phyloP scores from a whole-genome alignment of 1,140 invertebrate genomes.

The Meloidogyne exigua region DNA sequence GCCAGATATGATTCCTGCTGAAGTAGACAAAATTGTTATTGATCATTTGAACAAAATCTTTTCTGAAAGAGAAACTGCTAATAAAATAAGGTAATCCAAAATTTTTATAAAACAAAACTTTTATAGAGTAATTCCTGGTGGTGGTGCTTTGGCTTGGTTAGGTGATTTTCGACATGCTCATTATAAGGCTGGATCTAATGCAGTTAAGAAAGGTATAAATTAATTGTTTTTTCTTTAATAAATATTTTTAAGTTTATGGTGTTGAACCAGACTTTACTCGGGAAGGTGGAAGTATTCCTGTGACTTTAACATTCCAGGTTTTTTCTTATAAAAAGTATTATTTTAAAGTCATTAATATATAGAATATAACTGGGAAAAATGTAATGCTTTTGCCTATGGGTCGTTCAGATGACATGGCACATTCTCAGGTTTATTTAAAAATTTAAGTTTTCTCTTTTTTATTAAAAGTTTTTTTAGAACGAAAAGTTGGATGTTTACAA shows the following conservation, averaged over 20 bases:
- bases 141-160: constrained; percentile 85
- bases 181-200: constrained; percentile 81
- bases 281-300: constrained; percentile 92
- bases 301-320: constrained; percentile 81
- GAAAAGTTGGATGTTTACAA: constrained; percentile 49
- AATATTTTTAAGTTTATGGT: constrained; percentile 73
- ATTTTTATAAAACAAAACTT: not conserved
- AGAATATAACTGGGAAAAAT: constrained; percentile 20
- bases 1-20: constrained; percentile 68
- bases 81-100: constrained; percentile 33
- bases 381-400: constrained; percentile 80
- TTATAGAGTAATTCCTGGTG: constrained; percentile 68
- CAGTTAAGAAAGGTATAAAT: constrained; percentile 73
- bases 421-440: constrained; percentile 72
- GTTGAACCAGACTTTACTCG: constrained; percentile 85
- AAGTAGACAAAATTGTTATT: constrained; percentile 36
- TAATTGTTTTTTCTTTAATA: constrained; percentile 4
- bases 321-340: constrained; percentile 26
- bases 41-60: constrained; percentile 40
- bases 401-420: constrained; percentile 88
- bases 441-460: too few relatives aligned
- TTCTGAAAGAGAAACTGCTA: constrained; percentile 35
- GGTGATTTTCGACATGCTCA: constrained; percentile 86
- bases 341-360: constrained; percentile 77
- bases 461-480: too few relatives aligned